Conservation (phyloP, 2,888 invertebrate genomes). For the Hirtodrosophila alboralis region DNA sequence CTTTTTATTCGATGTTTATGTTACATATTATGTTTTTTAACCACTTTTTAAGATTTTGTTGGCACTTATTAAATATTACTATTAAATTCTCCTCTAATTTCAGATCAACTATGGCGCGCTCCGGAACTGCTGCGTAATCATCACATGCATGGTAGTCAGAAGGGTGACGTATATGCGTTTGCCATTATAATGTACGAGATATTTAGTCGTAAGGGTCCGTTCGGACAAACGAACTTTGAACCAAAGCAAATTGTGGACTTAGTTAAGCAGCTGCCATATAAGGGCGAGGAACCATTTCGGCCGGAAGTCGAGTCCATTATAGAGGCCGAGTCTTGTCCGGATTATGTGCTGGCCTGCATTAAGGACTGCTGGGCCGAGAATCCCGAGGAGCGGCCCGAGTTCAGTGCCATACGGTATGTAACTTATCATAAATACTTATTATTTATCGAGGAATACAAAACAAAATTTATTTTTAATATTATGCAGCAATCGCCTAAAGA, state of each 20-base stretch:
- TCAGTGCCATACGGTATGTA: conserved; percentile 88
- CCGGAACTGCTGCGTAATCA: conserved; percentile 94
- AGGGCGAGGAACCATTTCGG: conserved; percentile 90
- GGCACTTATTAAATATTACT: background rate
- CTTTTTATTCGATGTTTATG: too few relatives aligned
- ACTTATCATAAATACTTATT: background rate
- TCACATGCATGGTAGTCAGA: conserved; percentile 91
- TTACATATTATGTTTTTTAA: background rate
- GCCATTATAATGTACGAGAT: conserved; percentile 97
- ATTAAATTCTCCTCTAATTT: background rate
- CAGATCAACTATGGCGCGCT: conserved; percentile 97
- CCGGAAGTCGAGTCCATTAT: conserved; percentile 90
- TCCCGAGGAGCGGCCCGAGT: conserved; percentile 93
- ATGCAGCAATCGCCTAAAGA: conserved; percentile 88
- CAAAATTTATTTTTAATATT: background rate
- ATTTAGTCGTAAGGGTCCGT: conserved; percentile 95
- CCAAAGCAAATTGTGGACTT: conserved; percentile 96
- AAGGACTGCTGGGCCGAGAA: conserved; percentile 95
- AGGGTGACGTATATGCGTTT: conserved; percentile 98
- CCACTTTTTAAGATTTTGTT: too few relatives aligned
- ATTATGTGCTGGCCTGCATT: conserved; percentile 92
- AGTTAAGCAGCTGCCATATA: conserved; percentile 89
- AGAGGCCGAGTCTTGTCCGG: conserved; percentile 90
- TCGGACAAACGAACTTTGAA: conserved; percentile 90
- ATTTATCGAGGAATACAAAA: background rate